Evolutionary conservation across 2,797 vertebrate genomes (phyloP), one percentile per base, ranked within the genome.

Genomic region (Galaxias olidus): DNA sequence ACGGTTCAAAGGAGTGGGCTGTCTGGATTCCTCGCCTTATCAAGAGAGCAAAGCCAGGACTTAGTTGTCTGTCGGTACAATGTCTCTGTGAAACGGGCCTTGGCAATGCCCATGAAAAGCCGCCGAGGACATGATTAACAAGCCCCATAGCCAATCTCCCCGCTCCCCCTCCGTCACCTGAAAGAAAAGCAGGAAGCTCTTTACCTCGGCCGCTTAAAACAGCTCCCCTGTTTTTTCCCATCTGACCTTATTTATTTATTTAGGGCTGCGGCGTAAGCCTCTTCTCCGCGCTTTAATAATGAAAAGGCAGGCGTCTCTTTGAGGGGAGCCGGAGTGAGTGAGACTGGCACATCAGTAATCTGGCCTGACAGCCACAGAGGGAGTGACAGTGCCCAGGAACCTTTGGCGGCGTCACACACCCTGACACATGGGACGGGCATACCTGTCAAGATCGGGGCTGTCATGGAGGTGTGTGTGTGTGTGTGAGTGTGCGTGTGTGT

Each of bases 221-320:
- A 73, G 59, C 8, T 63, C 18, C 65, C 58, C 18, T 50, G 54
- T 20, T 61, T 53, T 75, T 76, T 71, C 72, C 72, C 72, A 67
- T 65, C 76, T 66, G 48, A 45, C 4, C 9, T 52, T 64, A 70
- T 79, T 77, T 68, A 84, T 87, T 89, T 83, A 84, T 88, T 70
- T 69, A 44, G 43, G 59, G 69, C 54, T 50, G 13, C 63, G 59
- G 69, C 73, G 71, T 69, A 75, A 89, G 76, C 71, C 63, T 49
- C 79, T 85, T 86, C 55, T 79, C 77, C 77, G 75, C 73, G 83
- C 62, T 84, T 82, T 59, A 79, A 73, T 73, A 72, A 81, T 70
- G 74, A 77, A 78, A 81, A 77, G 58, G n/a, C 49, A 72, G 14
- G 18, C 45, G 83, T 75, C 42, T 59, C 59, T 84, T 73, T 77